Base-by-base conservation (phyloP, 2,888 invertebrate genomes). In the Cephus sareptanus region DNA sequence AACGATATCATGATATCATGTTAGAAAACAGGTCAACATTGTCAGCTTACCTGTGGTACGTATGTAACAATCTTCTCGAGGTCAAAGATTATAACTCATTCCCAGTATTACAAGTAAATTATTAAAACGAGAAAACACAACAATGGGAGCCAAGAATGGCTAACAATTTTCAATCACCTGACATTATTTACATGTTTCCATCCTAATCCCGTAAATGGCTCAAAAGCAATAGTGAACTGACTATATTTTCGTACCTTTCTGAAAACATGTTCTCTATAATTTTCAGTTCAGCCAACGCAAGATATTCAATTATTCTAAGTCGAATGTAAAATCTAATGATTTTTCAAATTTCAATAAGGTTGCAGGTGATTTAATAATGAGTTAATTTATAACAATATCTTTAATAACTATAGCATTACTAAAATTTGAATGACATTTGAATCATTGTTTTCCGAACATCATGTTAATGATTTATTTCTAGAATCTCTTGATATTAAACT, bases 101-200 rank as follows among this genome's bases (percentile, higher is more conserved):
- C 33, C 31, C 71, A 31, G 4, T 33, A 31, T 31, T 71, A 33
- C 31, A 34, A 34, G 71, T 33, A 71, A 33, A 71, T 34, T 13
- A 71, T 31, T 71, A 34, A 71, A 71, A 30, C 71, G 71, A 71
- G 23, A 56, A 23, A 56, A 56, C 9, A 23, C 56, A 56, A 56
- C 23, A 56, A 56, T 23, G 9, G 23, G 56, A 23, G 56, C 9
- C 56, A 23, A 56, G 9, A 56, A 56, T 56, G 23, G 56, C 56
- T 56, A 56, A 56, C 9, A 23, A 56, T 23, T 34, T 37, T 70
- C 75, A 70, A 83, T 80, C 83, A 85, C 84, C 83, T 84, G 83
- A 85, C 76, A 79, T 77, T 84, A 85, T 85, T 85, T 83, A 85
- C 84, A 84, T 83, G 75, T 81, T 75, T 82, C 77, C 83, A 79